phyloP scores from a whole-genome alignment of 2,797 vertebrate genomes.

The Pseudocheirus occidentalis region DNA sequence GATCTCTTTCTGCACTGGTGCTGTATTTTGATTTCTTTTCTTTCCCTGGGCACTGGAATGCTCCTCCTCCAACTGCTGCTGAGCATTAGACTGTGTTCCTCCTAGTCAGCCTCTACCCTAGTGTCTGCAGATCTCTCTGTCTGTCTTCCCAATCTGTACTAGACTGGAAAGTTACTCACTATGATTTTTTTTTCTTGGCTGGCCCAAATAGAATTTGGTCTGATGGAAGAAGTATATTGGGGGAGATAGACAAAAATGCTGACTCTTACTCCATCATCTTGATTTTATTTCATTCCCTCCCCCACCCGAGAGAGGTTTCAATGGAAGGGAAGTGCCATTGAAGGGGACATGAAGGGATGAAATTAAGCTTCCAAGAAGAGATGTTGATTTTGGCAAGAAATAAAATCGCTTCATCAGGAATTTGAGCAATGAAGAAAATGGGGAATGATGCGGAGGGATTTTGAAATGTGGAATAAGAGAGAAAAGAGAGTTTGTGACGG shows the following conservation, averaged over 20 bases:
- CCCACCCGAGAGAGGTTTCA: not conserved
- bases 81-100: not conserved
- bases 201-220: not conserved
- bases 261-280: not conserved
- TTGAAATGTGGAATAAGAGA: not conserved
- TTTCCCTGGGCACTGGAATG: not conserved
- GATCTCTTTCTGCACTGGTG: not conserved
- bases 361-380: not conserved
- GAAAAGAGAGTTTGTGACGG: not conserved
- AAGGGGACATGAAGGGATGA: not conserved
- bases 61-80: not conserved
- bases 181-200: not conserved
- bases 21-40: not conserved
- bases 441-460: not conserved
- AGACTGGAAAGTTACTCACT: not conserved
- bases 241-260: not conserved
- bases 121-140: not conserved
- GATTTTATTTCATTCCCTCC: not conserved
- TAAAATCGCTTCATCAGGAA: not conserved
- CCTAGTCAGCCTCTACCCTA: not conserved
- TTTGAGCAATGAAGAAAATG: not conserved
- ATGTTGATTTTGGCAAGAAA: not conserved
- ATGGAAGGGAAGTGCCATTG: not conserved
- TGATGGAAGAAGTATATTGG: not conserved
- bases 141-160: not conserved